Conservation (phyloP, 1,140 invertebrate genomes). For the Meloidogyne hapla region DNA sequence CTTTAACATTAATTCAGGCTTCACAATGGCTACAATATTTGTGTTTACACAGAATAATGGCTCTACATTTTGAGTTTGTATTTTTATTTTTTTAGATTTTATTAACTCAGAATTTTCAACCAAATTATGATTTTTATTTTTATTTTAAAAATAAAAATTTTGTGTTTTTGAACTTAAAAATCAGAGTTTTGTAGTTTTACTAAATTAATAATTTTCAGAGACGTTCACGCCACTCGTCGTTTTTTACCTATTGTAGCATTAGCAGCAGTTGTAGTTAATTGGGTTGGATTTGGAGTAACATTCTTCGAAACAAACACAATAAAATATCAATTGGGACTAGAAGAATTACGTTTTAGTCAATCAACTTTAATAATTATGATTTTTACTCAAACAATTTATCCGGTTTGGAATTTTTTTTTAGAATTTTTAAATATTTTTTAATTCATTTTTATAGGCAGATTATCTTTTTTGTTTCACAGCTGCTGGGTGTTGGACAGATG, state of each 20-base stretch:
- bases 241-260: conserved; percentile 55
- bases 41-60: conserved; percentile 54
- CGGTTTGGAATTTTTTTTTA: conserved; percentile 15
- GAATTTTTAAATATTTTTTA: too few relatives aligned
- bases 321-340: conserved; percentile 60
- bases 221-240: conserved; percentile 44
- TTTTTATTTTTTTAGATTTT: neutral
- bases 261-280: conserved; percentile 48
- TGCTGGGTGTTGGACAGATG: conserved; percentile 61
- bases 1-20: conserved; percentile 34
- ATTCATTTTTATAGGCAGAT: conserved; percentile 40
- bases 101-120: too few relatives aligned
- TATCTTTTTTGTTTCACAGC: conserved; percentile 60
- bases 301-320: conserved; percentile 59
- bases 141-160: neutral
- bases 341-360: conserved; percentile 53
- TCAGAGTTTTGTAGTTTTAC: too few relatives aligned
- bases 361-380: conserved; percentile 60
- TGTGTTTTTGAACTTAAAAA: neutral
- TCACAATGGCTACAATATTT: conserved; percentile 62
- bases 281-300: conserved; percentile 60
- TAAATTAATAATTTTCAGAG: conserved; percentile 26
- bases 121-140: neutral
- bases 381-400: conserved; percentile 63
- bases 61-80: conserved; percentile 43